phyloP scores from a whole-genome alignment of 2,797 vertebrate genomes.

The Forpus xanthops region DNA sequence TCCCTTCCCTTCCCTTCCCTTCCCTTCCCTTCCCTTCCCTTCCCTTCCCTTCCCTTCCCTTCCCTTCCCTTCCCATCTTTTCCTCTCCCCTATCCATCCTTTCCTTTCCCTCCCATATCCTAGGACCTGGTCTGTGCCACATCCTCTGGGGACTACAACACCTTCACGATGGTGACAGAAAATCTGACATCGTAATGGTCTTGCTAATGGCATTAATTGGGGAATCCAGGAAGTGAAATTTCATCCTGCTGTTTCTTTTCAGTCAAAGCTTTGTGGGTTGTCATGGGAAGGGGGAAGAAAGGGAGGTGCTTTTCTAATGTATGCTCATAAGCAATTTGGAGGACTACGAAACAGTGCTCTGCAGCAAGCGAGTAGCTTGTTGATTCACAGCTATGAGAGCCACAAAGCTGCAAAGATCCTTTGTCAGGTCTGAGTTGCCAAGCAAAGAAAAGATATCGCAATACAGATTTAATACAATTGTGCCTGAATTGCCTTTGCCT shows the following conservation, averaged over 20 bases:
- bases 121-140: background rate
- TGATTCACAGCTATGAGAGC: background rate
- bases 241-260: background rate
- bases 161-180: background rate
- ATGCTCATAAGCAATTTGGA: background rate
- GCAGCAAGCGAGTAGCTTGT: background rate
- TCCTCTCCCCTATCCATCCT: no score
- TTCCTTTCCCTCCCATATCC: no score
- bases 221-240: background rate
- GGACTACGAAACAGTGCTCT: background rate
- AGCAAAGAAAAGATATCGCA: background rate
- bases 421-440: background rate
- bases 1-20: no score
- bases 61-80: accelerated
- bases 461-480: background rate
- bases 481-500: background rate
- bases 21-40: no score
- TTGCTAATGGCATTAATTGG: background rate
- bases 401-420: background rate
- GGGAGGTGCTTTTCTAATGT: background rate
- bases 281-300: background rate
- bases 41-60: no score
- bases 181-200: background rate
- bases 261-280: background rate
- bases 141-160: accelerated